These are phyloP conservation scores for Actias luna DNA, from an alignment of 2,888 invertebrate genomes.

Conservation along the genomic window DNA sequence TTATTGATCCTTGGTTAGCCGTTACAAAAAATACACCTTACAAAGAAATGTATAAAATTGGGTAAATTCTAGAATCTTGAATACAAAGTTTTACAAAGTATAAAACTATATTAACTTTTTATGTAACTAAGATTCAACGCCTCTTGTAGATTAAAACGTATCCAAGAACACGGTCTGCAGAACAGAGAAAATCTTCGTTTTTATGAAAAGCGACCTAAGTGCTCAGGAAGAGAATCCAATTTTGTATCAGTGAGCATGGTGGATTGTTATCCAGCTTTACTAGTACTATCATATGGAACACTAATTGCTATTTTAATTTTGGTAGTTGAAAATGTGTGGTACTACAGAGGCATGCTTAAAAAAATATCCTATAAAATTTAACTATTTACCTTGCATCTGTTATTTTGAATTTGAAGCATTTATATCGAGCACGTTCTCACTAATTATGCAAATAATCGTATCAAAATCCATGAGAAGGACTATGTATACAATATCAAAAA, in stretches of 20 bases:
- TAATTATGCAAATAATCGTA: too few species aligned
- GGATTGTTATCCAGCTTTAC: conserved; percentile 78
- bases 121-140: neutral
- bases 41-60: conserved; percentile 84
- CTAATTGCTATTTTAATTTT: conserved; percentile 47
- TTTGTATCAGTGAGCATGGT: conserved; percentile 86
- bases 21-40: conserved; percentile 84
- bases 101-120: neutral
- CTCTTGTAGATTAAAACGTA: conserved; percentile 60
- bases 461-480: neutral
- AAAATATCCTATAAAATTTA: neutral
- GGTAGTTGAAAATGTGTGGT: conserved; percentile 46
- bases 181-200: conserved; percentile 80
- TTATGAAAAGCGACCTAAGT: conserved; percentile 84
- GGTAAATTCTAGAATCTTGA: conserved; percentile 54
- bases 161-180: conserved; percentile 81
- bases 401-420: neutral
- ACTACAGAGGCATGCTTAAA: conserved; percentile 38
- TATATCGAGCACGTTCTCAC: too few species aligned
- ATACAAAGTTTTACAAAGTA: neutral
- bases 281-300: conserved; percentile 61
- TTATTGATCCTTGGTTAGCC: conserved; percentile 84
- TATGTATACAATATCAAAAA: neutral
- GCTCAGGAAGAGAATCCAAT: conserved; percentile 80
- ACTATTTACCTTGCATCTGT: neutral